Conservation (phyloP, 1,140 invertebrate species). For the Leptestheria dahalacensis region DNA sequence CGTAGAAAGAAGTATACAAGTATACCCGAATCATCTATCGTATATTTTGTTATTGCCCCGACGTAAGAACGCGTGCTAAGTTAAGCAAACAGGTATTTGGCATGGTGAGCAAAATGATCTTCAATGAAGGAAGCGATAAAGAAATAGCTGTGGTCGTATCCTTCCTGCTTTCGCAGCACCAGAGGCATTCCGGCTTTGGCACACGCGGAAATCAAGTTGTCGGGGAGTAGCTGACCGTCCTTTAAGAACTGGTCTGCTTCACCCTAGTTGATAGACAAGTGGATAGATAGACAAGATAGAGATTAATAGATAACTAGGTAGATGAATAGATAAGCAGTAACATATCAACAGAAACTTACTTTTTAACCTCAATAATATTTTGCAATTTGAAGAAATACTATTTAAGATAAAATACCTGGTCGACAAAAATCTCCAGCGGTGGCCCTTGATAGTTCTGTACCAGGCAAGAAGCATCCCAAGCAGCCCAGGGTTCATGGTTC, state of each 20-base stretch:
- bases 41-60: too few species aligned
- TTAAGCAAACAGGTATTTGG: constrained; percentile 33
- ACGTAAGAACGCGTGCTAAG: too few species aligned
- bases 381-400: not conserved
- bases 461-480: constrained; percentile 79
- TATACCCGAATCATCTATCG: too few species aligned
- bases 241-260: constrained; percentile 65
- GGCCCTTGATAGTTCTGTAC: constrained; percentile 72
- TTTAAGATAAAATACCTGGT: constrained; percentile 50
- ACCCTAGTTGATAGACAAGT: constrained; percentile 50
- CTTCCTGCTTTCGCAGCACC: constrained; percentile 61
- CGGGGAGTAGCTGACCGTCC: constrained; percentile 62
- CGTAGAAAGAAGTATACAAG: too few species aligned
- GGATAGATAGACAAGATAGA: too few species aligned
- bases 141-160: constrained; percentile 93
- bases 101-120: constrained; percentile 84
- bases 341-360: too few species aligned
- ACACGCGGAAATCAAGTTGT: constrained; percentile 62
- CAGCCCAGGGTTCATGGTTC: constrained; percentile 45
- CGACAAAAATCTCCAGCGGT: constrained; percentile 65
- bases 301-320: too few species aligned
- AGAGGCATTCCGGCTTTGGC: constrained; percentile 51
- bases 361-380: too few species aligned
- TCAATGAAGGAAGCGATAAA: constrained; percentile 86
- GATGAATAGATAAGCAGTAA: too few species aligned